phyloP scores from a whole-genome alignment of 2,888 invertebrate genomes.

The Lasioglossum zephyrum region DNA sequence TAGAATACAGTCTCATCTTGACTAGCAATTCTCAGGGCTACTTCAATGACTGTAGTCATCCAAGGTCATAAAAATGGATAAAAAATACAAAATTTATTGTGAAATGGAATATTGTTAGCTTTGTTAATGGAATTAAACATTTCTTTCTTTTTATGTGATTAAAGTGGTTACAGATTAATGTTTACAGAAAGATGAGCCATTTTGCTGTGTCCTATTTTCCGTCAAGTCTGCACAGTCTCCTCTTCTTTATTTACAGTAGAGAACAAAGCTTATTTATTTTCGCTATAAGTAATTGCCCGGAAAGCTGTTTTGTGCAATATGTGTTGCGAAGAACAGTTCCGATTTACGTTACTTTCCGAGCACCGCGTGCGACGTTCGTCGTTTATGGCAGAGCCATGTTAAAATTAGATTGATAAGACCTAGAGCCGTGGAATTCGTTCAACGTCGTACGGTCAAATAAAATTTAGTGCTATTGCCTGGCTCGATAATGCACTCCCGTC shows the following conservation, averaged over 20 bases:
- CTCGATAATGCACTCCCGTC: conserved; percentile 22
- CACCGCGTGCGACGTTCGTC: conserved; percentile 17
- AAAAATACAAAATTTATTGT: too few relatives aligned
- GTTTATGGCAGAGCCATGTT: conserved; percentile 26
- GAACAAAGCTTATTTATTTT: neutral
- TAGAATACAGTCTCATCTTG: too few relatives aligned
- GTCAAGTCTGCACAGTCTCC: too few relatives aligned
- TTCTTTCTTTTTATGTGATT: too few relatives aligned
- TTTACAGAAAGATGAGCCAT: too few relatives aligned
- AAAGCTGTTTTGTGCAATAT: neutral
- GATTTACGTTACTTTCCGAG: neutral
- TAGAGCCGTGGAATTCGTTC: neutral
- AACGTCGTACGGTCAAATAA: neutral
- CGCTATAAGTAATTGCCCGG: neutral
- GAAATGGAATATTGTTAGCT: too few relatives aligned
- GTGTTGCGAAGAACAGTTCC: neutral
- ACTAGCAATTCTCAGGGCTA: too few relatives aligned
- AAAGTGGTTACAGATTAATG: too few relatives aligned
- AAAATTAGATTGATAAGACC: conserved; percentile 30
- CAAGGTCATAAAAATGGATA: too few relatives aligned
- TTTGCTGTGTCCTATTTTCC: too few relatives aligned
- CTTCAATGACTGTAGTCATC: too few relatives aligned
- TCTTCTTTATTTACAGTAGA: neutral
- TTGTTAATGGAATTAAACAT: too few relatives aligned
- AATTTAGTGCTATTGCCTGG: conserved; percentile 26